Conservation (phyloP, 2,888 invertebrate species). For the Meliscaeva auricollis region DNA sequence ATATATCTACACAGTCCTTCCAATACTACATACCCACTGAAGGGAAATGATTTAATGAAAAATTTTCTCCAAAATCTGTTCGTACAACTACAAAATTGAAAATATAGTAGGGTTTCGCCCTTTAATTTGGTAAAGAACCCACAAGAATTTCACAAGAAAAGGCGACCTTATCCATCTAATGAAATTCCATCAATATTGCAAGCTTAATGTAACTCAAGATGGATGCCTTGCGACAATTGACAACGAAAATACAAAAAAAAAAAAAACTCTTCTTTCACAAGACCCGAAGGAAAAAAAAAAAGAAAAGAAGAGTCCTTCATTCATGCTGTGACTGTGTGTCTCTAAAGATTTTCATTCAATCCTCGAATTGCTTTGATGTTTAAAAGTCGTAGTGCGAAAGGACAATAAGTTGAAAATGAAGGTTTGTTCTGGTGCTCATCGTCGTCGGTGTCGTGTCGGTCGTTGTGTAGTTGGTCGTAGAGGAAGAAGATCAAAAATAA, state of each 20-base stretch:
- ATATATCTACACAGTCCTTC: not conserved
- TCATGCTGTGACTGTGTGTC: not conserved
- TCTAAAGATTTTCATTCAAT: constrained; percentile 18
- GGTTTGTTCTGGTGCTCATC: not conserved
- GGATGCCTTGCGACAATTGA: constrained; percentile 27
- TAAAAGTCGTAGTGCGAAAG: constrained; percentile 25
- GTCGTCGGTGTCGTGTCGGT: not conserved
- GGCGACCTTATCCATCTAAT: constrained; percentile 47
- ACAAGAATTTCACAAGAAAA: not conserved
- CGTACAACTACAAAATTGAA: not conserved
- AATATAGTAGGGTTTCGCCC: not conserved
- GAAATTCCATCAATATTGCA: constrained; percentile 59
- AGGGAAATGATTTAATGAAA: constrained; percentile 32
- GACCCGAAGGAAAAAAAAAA: not conserved
- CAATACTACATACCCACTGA: constrained; percentile 23
- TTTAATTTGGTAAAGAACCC: constrained; percentile 38
- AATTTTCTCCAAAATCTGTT: constrained; percentile 10
- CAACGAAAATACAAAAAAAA: not conserved
- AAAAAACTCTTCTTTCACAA: not conserved
- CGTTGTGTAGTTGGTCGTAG: constrained; percentile 1
- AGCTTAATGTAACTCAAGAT: constrained; percentile 17
- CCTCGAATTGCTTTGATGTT: constrained; percentile 42
- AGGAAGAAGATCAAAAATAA: constrained; percentile 57
- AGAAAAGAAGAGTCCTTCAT: constrained; percentile 9
- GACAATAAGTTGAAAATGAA: constrained; percentile 21